A percentile compares a stretch with the other conserved stretches of the same genome.
phyloP scores from a whole-genome alignment of 2,797 vertebrate species.

The Sebastolobus altivelis region DNA sequence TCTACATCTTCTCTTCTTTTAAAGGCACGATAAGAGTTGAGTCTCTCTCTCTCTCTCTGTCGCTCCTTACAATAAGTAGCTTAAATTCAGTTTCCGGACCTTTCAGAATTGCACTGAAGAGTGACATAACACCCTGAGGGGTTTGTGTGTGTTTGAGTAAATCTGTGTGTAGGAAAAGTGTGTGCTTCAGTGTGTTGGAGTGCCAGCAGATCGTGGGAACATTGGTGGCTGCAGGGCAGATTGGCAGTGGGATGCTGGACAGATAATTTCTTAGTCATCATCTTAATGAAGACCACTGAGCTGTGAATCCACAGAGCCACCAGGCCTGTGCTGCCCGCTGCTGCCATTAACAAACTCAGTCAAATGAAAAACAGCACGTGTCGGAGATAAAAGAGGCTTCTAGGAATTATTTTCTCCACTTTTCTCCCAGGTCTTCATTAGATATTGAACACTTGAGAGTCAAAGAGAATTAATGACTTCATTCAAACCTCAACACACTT shows the following conservation, averaged over 20 bases:
- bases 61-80: slow-evolving; percentile 40
- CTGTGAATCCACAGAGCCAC: slow-evolving; percentile 61
- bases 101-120: slow-evolving; percentile 41
- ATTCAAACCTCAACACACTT: not conserved
- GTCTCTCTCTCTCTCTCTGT: not conserved
- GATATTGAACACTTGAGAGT: not conserved
- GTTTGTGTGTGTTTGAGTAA: slow-evolving; percentile 20
- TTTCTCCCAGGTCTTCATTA: slow-evolving; percentile 1
- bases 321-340: slow-evolving; percentile 39
- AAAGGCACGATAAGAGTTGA: slow-evolving; percentile 24
- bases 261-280: slow-evolving; percentile 69
- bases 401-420: not conserved
- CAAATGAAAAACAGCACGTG: not conserved
- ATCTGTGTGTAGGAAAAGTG: slow-evolving; percentile 30
- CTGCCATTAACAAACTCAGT: slow-evolving; percentile 26
- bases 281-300: slow-evolving; percentile 68
- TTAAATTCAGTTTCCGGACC: slow-evolving; percentile 54
- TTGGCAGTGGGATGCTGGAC: slow-evolving; percentile 64
- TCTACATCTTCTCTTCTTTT: slow-evolving; percentile 26
- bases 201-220: slow-evolving; percentile 65
- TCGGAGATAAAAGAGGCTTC: slow-evolving; percentile 3
- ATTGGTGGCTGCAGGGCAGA: slow-evolving; percentile 57
- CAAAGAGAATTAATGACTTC: not conserved
- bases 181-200: slow-evolving; percentile 25
- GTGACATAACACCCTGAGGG: slow-evolving; percentile 47